phyloP scores from a whole-genome alignment of 2,888 invertebrate genomes.

The Piscicola geometra region DNA sequence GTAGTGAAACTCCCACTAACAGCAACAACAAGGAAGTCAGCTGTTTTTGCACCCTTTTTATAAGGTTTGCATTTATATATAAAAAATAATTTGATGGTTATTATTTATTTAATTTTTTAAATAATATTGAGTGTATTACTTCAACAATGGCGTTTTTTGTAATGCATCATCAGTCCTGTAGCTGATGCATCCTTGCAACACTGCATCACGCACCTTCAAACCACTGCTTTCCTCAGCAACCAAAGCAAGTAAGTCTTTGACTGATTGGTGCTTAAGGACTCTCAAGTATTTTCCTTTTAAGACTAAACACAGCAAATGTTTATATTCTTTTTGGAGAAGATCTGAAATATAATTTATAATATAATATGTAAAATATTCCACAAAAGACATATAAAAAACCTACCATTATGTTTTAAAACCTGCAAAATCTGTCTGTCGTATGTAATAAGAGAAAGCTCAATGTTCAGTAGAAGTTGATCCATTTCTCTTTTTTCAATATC shows the following conservation, averaged over 20 bases:
- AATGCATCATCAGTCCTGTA: neutral
- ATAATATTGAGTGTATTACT: too few species aligned
- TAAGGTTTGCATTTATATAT: too few species aligned
- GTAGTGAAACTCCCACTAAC: constrained; percentile 64
- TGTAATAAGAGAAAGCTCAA: constrained; percentile 1
- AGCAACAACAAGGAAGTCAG: constrained; percentile 54
- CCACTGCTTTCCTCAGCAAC: neutral
- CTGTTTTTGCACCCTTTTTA: neutral
- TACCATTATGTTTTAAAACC: neutral
- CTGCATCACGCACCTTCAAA: neutral
- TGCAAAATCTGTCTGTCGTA: neutral
- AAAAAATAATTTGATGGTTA: neutral
- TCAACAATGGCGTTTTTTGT: too few species aligned
- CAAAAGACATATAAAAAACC: too few species aligned
- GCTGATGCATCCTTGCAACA: neutral
- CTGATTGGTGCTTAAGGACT: neutral
- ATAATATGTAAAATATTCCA: too few species aligned
- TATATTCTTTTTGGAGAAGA: neutral
- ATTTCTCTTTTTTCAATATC: neutral
- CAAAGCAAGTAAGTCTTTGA: neutral
- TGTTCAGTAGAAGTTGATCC: neutral
- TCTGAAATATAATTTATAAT: neutral
- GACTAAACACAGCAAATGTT: neutral
- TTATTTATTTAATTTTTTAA: too few species aligned
- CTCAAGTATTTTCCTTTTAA: neutral